Base-by-base conservation (phyloP, 2,797 vertebrate genomes). In the Lepus oiostolus region DNA sequence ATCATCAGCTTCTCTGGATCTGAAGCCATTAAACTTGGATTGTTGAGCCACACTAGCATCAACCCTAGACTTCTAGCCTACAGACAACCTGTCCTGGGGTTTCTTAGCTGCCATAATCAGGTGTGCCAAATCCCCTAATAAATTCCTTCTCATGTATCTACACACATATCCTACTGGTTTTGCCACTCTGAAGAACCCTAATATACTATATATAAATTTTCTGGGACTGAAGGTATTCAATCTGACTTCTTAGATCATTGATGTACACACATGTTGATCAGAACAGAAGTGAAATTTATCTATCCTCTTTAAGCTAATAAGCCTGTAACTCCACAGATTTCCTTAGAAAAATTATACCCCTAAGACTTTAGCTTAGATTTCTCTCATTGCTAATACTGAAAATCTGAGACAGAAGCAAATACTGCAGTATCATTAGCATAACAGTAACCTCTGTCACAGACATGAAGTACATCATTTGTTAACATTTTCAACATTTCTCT, bases 401-500 rank as follows among this genome's bases (percentile, higher is more conserved):
- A 82, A 71, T 82, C 42, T 71, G 70, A 89, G 14, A 91, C 81
- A 47, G 8, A 80, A 74, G 26, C 47, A 89, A 70, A 79, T 62
- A 60, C 1, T 38, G 17, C 21, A 70, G 14, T 21, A 58, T 47
- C 24, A 85, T 16, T 30, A 83, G 28, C 17, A 84, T 22, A 83
- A 42, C 28, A 83, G 21, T 52, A 74, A 74, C 4, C n/a, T 70
- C 7, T 77, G 12, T 52, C 65, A 88, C 2, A 85, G 71, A 22
- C 32, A 86, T 79, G 14, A 85, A 67, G 7, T 35, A 22, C 9
- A 79, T 16, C 12, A 77, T 63, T 82, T 83, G 26, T 89, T 63
- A 95, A 81, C 50, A 79, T 79, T 86, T 79, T 67, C 60, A 88
- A 77, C 16, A 92, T 70, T 91, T 84, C 35, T 88, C 68, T 76